Evolutionary conservation across 2,797 vertebrate genomes (phyloP), one percentile per base, ranked within the genome.

Genomic region (Masticophis lateralis): DNA sequence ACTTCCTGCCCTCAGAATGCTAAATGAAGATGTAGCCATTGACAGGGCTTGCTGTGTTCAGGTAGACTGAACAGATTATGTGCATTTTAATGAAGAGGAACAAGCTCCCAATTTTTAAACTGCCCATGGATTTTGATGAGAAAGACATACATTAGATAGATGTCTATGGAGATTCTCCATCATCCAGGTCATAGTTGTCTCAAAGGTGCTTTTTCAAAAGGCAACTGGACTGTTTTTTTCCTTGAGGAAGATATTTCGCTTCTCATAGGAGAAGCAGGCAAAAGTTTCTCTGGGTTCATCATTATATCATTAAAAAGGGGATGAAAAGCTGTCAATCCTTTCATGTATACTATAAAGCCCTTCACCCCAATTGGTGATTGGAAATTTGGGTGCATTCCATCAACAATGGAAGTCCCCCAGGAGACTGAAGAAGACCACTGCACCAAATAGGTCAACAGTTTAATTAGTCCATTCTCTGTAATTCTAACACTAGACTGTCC

Each of bases 1-100:
- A 37, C 57, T 63, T 27, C 51, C 89, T 47, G 13, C 53, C 86
- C 56, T 53, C 88, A 69, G 88, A 92, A 93, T 5, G 7, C 51
- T 87, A 92, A 93, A 94, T 57, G 66, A 37, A 9, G 63, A 83
- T 89, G 90, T 83, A 83, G 47, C 66, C 66, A 86, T 18, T 22
- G 90, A 88, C 92, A 55, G 86, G 27, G 47, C 43, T 55, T 60
- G 86, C 28, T 89, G 57, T 56, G 25, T 91, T 91, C 47, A 63
- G 47, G 79, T 61, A 69, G 90, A 25, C 88, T 83, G 91, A 91
- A 55, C 86, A 79, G 90, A 89, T 63, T 83, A 88, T 66, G 22
- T 93, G 18, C 13, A 27, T 88, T 93, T 61, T 22, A 89, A 83
- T 56, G 57, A 32, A 79, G 56, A 63, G n/a, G 8, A 83, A 43